Percentiles rank a stretch among this genome's conserved stretches.
phyloP scores from a whole-genome alignment of 2,113 vertebrate genomes.

The Myotis lucifugus region DNA sequence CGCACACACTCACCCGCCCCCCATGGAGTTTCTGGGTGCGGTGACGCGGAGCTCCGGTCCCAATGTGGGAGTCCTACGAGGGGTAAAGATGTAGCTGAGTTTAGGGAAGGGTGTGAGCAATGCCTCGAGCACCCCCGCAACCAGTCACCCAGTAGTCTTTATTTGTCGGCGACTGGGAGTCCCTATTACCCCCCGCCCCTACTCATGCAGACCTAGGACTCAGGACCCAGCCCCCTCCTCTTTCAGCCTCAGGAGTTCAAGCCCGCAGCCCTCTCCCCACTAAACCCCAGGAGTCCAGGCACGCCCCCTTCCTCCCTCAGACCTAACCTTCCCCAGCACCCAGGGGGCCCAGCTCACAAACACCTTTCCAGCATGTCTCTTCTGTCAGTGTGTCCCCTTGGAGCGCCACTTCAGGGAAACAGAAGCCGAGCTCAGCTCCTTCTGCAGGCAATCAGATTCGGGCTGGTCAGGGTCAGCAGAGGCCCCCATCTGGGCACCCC shows the following conservation, averaged over 20 bases:
- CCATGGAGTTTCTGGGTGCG: constrained; percentile 15
- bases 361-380: constrained; percentile 54
- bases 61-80: constrained; percentile 14
- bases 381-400: constrained; percentile 21
- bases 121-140: background rate
- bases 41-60: constrained; percentile 34
- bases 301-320: background rate
- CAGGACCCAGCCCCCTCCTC: background rate
- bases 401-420: constrained; percentile 47
- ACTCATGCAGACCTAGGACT: background rate
- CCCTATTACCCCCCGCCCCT: background rate
- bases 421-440: constrained; percentile 67
- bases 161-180: background rate
- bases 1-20: constrained; percentile 41
- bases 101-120: background rate
- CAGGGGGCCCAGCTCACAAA: background rate
- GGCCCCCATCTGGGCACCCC: too few species aligned
- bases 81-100: background rate
- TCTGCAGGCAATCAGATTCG: constrained; percentile 52
- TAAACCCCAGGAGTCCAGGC: background rate
- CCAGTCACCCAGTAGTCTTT: background rate
- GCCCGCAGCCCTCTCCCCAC: background rate
- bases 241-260: background rate
- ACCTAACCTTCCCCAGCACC: background rate
- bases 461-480: background rate